These are phyloP conservation scores for Choloepus didactylus DNA, from an alignment of 2,797 vertebrate genomes.

Conservation along the genomic window DNA sequence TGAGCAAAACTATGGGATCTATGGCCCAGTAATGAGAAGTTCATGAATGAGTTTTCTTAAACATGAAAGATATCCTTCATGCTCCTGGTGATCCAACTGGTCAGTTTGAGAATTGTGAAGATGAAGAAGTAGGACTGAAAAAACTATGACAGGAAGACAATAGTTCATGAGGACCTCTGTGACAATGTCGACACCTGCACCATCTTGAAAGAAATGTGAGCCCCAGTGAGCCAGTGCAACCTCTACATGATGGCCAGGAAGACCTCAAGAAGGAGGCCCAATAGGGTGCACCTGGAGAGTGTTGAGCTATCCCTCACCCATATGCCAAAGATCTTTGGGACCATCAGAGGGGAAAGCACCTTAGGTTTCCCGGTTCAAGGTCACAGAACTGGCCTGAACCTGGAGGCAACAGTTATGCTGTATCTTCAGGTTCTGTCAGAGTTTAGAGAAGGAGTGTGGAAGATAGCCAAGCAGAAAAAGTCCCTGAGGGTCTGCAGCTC, in stretches of 20 bases:
- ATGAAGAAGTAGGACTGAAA: conserved; percentile 92
- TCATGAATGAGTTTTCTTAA: conserved; percentile 99
- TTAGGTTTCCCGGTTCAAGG: conserved; percentile 95
- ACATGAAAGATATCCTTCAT: conserved; percentile 96
- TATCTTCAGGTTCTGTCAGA: no score
- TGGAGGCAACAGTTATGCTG: no score
- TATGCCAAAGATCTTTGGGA: conserved; percentile 97
- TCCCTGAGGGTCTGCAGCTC: no score
- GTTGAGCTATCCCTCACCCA: conserved; percentile 93
- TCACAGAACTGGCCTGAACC: conserved; percentile 87
- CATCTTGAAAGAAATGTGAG: conserved; percentile 95
- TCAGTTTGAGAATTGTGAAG: conserved; percentile 96
- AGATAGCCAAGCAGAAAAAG: no score
- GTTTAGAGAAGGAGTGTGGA: no score
- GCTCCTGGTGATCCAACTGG: conserved; percentile 91
- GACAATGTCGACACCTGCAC: conserved; percentile 97
- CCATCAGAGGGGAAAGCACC: conserved; percentile 92
- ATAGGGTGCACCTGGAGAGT: conserved; percentile 92
- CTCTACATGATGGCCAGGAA: conserved; percentile 95
- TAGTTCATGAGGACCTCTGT: conserved; percentile 94
- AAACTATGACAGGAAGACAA: conserved; percentile 91
- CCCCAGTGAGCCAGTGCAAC: conserved; percentile 94
- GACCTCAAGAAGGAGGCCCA: conserved; percentile 90
- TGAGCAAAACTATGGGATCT: conserved; percentile 98
- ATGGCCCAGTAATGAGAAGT: conserved; percentile 97